These are phyloP conservation scores for Gadus macrocephalus DNA, from an alignment of 2,113 vertebrate species.

Conservation along the genomic window DNA sequence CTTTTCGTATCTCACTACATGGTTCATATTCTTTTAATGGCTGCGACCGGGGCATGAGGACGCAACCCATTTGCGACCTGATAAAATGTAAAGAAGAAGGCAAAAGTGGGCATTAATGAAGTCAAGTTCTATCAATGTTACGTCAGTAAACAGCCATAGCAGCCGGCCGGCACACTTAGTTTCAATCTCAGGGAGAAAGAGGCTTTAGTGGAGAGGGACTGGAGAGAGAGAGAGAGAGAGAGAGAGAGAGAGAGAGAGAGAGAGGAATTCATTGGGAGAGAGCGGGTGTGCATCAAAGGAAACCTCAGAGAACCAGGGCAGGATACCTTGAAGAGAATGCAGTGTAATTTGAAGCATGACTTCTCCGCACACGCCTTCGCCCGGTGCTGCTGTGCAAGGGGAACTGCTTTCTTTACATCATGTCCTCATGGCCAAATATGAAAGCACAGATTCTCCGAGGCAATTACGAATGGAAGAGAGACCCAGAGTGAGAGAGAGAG, in stretches of 20 bases:
- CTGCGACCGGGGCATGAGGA: slow-evolving; percentile 6
- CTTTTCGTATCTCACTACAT: not conserved
- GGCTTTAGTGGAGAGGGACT: not conserved
- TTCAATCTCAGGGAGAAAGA: slow-evolving; percentile 13
- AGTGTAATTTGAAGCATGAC: no score
- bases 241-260: no score
- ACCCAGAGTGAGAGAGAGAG: not conserved
- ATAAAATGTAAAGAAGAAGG: slow-evolving; percentile 40
- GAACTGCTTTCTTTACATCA: slow-evolving; percentile 33
- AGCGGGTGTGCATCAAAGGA: no score
- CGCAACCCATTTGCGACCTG: slow-evolving; percentile 34
- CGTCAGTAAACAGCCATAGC: slow-evolving; percentile 47
- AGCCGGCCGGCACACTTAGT: slow-evolving; percentile 18
- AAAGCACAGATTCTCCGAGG: slow-evolving; percentile 37
- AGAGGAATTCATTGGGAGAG: no score
- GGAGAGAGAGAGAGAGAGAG: no score
- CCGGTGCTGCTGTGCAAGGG: slow-evolving; percentile 7
- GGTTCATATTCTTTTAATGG: slow-evolving; percentile 12
- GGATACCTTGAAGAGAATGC: no score
- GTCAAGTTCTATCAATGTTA: slow-evolving; percentile 52
- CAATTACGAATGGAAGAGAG: slow-evolving; percentile 38
- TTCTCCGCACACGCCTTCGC: slow-evolving; percentile 7
- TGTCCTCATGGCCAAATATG: slow-evolving; percentile 54
- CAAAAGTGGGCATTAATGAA: slow-evolving; percentile 48
- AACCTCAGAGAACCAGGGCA: no score